Evolutionary conservation across 2,888 invertebrate genomes (phyloP).

Genomic region (Bellardia bayeri): DNA sequence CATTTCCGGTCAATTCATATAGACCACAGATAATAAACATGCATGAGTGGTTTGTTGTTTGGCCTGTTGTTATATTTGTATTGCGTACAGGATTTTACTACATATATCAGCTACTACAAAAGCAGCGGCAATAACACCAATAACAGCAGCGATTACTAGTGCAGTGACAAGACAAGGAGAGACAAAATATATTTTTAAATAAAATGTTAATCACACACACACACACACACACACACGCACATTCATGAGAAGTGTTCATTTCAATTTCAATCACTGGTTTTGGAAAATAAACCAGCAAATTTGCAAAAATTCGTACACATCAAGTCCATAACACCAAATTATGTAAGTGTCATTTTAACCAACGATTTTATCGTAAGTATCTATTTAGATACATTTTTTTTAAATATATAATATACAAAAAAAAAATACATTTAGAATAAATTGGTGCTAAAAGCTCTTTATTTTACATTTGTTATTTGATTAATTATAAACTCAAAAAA

Average conservation of each 20-base stretch:
- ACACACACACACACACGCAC: background rate
- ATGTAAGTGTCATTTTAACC: background rate
- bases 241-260: constrained; percentile 7
- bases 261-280: constrained; percentile 46
- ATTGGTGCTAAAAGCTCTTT: no score
- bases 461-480: no score
- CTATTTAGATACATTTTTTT: no score
- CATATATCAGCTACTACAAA: constrained; percentile 3
- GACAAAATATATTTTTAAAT: constrained; percentile 35
- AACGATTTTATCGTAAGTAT: no score
- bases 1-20: constrained; percentile 72
- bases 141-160: constrained; percentile 43
- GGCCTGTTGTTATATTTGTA: constrained; percentile 61
- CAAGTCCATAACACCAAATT: no score
- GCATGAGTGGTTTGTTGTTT: constrained; percentile 70
- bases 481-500: no score
- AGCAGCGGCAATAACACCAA: constrained; percentile 8
- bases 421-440: no score
- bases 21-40: constrained; percentile 72
- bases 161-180: constrained; percentile 42
- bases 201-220: constrained; percentile 43
- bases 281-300: constrained; percentile 22
- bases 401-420: no score
- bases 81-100: constrained; percentile 60
- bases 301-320: background rate